Conservation (phyloP, 2,888 invertebrate species). For the Cyaniris semiargus region DNA sequence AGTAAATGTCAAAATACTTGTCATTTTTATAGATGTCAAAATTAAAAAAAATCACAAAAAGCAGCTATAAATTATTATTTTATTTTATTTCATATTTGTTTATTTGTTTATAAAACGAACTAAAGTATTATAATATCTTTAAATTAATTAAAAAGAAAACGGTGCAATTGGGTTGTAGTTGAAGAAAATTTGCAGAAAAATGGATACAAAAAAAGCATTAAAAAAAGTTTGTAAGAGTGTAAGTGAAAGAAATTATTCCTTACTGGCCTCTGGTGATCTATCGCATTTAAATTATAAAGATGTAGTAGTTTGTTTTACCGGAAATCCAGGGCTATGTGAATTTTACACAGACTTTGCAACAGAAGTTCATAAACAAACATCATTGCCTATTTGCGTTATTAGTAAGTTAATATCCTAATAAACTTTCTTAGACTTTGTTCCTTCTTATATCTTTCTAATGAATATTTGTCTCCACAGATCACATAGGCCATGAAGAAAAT, state of each 20-base stretch:
- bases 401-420: slow-evolving; percentile 62
- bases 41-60: too few relatives aligned
- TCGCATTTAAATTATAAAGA: slow-evolving; percentile 78
- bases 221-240: slow-evolving; percentile 58
- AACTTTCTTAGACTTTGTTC: slow-evolving; percentile 8
- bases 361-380: slow-evolving; percentile 81
- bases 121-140: too few relatives aligned
- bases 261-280: slow-evolving; percentile 88
- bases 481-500: slow-evolving; percentile 83
- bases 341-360: slow-evolving; percentile 89
- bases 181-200: neutral
- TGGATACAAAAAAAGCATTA: slow-evolving; percentile 44
- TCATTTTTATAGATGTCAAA: too few relatives aligned
- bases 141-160: too few relatives aligned
- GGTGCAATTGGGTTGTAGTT: too few relatives aligned
- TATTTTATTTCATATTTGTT: too few relatives aligned
- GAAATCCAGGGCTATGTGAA: slow-evolving; percentile 92
- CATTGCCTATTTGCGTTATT: slow-evolving; percentile 89
- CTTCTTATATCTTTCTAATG: slow-evolving; percentile 25
- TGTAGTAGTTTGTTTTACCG: slow-evolving; percentile 88
- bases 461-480: slow-evolving; percentile 74
- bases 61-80: too few relatives aligned
- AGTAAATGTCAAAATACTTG: too few relatives aligned
- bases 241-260: slow-evolving; percentile 85
- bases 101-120: too few relatives aligned